Evolutionary conservation across 2,888 invertebrate species (phyloP), one percentile per base, ranked within the genome.

Genomic region (Hydrotaea diabolus): DNA sequence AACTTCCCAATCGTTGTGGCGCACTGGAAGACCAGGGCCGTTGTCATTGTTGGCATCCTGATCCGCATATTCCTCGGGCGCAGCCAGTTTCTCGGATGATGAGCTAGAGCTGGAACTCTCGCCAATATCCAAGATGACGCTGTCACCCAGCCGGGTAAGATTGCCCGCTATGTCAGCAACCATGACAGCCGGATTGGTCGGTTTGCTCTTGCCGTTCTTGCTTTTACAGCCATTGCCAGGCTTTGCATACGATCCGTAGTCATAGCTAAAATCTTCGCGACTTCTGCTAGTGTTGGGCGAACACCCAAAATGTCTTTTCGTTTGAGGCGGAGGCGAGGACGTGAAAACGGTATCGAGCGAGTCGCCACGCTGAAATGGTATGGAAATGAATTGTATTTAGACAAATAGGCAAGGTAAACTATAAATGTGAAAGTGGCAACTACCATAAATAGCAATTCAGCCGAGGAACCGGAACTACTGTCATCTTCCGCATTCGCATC

Each of bases 1-100:
- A 0, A 96, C 95, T 91, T 96, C 96, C 96, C 96, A 96, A 89
- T 96, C 95, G 85, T 95, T 94, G 83, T 89, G 88, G 69, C 92
- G 91, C 7, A 91, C 89, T 43, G 78, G 69, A 39, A 73, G 81
- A 23, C 80, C 86, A 57, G 74, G 87, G 62, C 49, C 87, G 2
- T 90, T 89, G 19, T 89, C 57, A 21, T 80, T 80, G 0, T 80
- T 86, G 21, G 88, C 91, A 31, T 87, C 87, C 4, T 84, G 85
- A 15, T 91, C 39, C 11, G 3, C 39, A 7, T 31, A 91, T 13
- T 88, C 91, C 59, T 89, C 88, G 7, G 85, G 85, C 26, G 88
- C 89, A 77, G 91, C 89, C 15, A 91, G 86, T 57, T 90, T 90
- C 69, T 90, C 89, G 4, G 92, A 91, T 4, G 92, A 91, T 8